Evolutionary conservation across 2,113 vertebrate genomes (phyloP).

Genomic region (Chamaetylas fuelleborni): DNA sequence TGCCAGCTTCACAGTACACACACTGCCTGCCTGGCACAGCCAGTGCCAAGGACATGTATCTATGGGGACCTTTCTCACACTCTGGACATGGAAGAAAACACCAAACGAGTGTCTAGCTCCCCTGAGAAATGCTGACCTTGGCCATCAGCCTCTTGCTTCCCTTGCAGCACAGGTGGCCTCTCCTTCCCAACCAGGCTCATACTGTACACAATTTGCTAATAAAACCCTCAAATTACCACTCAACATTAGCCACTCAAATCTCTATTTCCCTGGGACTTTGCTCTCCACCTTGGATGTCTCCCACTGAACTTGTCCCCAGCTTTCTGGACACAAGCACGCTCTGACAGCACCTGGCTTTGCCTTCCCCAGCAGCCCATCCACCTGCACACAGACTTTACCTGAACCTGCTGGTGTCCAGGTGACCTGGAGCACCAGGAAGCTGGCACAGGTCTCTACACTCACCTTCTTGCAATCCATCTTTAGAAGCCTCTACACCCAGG

Average conservation of each 20-base stretch:
- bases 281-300: background rate
- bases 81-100: background rate
- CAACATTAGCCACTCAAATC: background rate
- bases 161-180: background rate
- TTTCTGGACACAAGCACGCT: background rate
- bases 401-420: background rate
- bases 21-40: fast-evolving
- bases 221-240: background rate
- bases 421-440: background rate
- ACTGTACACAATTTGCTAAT: background rate
- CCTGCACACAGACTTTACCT: background rate
- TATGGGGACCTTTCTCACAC: background rate
- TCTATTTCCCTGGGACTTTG: background rate
- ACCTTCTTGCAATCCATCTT: background rate
- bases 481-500: background rate
- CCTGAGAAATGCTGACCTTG: background rate
- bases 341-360: background rate
- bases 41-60: fast-evolving
- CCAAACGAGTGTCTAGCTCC: background rate
- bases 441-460: background rate
- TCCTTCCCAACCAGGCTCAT: background rate
- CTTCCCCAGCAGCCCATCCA: background rate
- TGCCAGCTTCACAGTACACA: background rate
- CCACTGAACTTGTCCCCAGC: background rate
- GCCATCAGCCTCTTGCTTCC: background rate